Evolutionary conservation across 2,113 vertebrate genomes (phyloP).

Genomic region (Hippocampus guttulatus): DNA sequence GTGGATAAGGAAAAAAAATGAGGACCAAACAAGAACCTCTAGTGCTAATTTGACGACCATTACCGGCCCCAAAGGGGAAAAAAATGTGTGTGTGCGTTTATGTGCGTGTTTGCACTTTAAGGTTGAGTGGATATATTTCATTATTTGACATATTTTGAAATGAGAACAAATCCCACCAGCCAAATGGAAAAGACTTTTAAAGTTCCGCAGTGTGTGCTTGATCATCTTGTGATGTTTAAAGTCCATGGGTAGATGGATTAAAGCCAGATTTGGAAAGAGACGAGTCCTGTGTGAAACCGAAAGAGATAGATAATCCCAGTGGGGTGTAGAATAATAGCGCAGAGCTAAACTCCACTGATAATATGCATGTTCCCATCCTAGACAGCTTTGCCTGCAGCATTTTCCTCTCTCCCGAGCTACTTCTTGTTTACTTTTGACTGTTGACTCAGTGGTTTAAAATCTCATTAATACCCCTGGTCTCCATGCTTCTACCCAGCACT

Average conservation of each 20-base stretch:
- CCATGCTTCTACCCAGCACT: slow-evolving; percentile 36
- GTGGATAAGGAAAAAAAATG: too few species aligned
- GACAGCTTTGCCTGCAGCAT: slow-evolving; percentile 39
- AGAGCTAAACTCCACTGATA: slow-evolving; percentile 55
- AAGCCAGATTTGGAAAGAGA: slow-evolving; percentile 49
- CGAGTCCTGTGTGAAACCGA: slow-evolving; percentile 16
- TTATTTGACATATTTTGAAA: too few species aligned
- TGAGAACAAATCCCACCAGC: too few species aligned
- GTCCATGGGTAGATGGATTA: slow-evolving; percentile 60
- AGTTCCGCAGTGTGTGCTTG: slow-evolving; percentile 58
- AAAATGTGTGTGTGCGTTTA: too few species aligned
- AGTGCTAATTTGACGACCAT: too few species aligned
- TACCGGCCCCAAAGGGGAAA: too few species aligned
- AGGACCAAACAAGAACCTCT: too few species aligned
- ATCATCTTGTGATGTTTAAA: slow-evolving; percentile 67
- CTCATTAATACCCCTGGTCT: slow-evolving; percentile 59
- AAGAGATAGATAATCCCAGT: slow-evolving; percentile 46
- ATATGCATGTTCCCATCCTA: slow-evolving; percentile 41
- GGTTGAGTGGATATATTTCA: too few species aligned
- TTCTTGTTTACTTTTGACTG: slow-evolving; percentile 65
- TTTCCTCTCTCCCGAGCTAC: slow-evolving; percentile 27
- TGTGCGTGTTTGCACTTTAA: too few species aligned
- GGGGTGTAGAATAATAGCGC: slow-evolving; percentile 44
- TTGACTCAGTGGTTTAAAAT: slow-evolving; percentile 70
- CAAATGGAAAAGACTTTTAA: not conserved